phyloP scores from a whole-genome alignment of 2,113 vertebrate genomes.

The Serinus canaria region DNA sequence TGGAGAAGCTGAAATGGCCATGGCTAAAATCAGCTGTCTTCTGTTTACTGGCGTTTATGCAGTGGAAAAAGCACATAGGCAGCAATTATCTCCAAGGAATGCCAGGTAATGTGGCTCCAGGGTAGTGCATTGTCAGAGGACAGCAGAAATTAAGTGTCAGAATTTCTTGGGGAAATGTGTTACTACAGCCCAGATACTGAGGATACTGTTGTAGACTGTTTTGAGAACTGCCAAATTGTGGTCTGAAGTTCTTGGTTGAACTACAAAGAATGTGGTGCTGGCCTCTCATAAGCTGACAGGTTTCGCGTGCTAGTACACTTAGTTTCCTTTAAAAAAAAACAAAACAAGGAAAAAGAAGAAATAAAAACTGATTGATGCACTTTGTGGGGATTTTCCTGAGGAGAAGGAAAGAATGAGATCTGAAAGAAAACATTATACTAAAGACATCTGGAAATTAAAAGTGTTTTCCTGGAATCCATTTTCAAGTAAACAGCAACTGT shows the following conservation, averaged over 20 bases:
- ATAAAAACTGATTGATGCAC: background rate
- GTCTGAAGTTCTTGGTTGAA: conserved; percentile 11
- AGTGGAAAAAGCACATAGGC: conserved; percentile 12
- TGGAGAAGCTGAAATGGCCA: conserved; percentile 15
- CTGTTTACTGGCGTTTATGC: background rate
- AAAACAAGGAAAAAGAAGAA: background rate
- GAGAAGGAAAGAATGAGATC: background rate
- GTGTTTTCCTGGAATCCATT: conserved; percentile 19
- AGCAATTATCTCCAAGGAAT: background rate
- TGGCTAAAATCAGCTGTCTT: conserved; percentile 36
- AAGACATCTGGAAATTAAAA: background rate
- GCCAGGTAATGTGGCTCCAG: background rate
- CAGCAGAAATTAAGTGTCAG: background rate
- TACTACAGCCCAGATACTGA: background rate
- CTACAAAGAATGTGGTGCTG: conserved; percentile 15
- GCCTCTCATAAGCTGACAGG: background rate
- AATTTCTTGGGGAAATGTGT: background rate
- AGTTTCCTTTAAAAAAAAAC: conserved; percentile 8
- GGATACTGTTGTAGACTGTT: background rate
- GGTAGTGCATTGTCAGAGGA: background rate
- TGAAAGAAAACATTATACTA: background rate
- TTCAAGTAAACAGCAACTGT: conserved; percentile 1
- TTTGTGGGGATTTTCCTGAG: background rate
- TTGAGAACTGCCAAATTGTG: background rate
- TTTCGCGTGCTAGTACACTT: background rate